Conservation (phyloP, 2,888 invertebrate genomes). For the Cephus rjabovi region DNA sequence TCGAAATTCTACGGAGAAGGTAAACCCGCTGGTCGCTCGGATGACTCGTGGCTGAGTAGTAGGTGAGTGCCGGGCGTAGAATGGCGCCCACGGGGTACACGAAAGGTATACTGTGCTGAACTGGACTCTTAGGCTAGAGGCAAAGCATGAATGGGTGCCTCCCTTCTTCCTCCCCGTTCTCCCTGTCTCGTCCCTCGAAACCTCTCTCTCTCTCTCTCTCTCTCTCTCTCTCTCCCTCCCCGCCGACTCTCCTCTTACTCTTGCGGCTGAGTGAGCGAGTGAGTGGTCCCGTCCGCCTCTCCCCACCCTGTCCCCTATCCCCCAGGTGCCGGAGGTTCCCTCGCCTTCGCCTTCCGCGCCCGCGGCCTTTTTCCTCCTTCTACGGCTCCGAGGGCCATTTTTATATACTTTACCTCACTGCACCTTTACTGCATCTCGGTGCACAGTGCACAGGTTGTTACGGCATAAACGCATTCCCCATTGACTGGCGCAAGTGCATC, state of each 20-base stretch:
- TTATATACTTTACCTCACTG: conserved; percentile 8
- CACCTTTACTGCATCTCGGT: conserved; percentile 10
- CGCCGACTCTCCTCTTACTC: conserved; percentile 24
- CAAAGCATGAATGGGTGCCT: conserved; percentile 65
- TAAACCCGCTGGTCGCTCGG: conserved; percentile 25
- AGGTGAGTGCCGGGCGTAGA: conserved; percentile 51
- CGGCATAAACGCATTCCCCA: background rate
- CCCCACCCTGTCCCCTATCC: background rate
- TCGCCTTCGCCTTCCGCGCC: conserved; percentile 32
- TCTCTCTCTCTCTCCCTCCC: conserved; percentile 29
- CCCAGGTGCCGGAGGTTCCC: conserved; percentile 17
- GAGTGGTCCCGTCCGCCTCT: conserved; percentile 1
- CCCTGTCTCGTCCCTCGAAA: conserved; percentile 18
- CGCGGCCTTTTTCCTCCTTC: conserved; percentile 31
- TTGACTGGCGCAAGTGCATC: background rate
- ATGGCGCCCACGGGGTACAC: conserved; percentile 57
- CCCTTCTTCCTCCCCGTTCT: conserved; percentile 37
- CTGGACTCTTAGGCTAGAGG: conserved; percentile 62
- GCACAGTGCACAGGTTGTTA: background rate
- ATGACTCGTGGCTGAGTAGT: conserved; percentile 45
- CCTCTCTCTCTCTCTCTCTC: conserved; percentile 20
- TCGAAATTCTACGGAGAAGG: background rate
- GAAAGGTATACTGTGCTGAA: conserved; percentile 60
- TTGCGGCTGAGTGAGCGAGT: conserved; percentile 13
- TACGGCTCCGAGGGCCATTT: background rate